Percentiles rank a stretch among this genome's conserved stretches.
Evolutionary conservation across 2,797 vertebrate genomes (phyloP).

Genomic region (Mallotus villosus): DNA sequence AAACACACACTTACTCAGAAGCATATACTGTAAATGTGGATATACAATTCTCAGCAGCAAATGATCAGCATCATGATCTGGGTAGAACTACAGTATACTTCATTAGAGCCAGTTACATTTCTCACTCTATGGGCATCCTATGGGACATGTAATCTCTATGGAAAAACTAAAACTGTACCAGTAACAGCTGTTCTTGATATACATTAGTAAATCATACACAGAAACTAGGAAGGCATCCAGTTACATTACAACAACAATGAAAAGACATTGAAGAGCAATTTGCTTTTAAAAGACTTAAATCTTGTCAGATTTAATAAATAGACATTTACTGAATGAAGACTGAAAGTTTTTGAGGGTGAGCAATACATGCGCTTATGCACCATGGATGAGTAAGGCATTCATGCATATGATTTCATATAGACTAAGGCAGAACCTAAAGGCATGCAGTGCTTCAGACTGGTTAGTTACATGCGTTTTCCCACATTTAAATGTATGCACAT

Average conservation of each 20-base stretch:
- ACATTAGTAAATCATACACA: background rate
- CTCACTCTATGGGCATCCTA: background rate
- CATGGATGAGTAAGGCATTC: background rate
- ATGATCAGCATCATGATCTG: too few relatives aligned
- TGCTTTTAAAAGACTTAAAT: background rate
- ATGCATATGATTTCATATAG: slow-evolving; percentile 8
- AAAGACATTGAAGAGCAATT: background rate
- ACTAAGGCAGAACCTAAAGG: background rate
- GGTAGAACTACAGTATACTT: too few relatives aligned
- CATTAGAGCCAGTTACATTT: background rate
- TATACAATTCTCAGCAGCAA: background rate
- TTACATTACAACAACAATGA: background rate
- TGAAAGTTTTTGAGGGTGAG: background rate
- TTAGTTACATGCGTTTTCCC: background rate
- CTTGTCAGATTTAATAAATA: too few relatives aligned
- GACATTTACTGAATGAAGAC: background rate
- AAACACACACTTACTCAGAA: background rate
- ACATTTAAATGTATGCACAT: too few relatives aligned
- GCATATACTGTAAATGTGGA: background rate
- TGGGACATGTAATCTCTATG: background rate
- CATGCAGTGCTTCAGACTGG: background rate
- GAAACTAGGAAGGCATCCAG: background rate
- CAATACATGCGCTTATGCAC: background rate
- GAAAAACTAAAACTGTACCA: background rate
- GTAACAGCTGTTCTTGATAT: slow-evolving; percentile 3